Base-by-base conservation (phyloP, 2,888 invertebrate species). In the Lasioglossum vierecki region DNA sequence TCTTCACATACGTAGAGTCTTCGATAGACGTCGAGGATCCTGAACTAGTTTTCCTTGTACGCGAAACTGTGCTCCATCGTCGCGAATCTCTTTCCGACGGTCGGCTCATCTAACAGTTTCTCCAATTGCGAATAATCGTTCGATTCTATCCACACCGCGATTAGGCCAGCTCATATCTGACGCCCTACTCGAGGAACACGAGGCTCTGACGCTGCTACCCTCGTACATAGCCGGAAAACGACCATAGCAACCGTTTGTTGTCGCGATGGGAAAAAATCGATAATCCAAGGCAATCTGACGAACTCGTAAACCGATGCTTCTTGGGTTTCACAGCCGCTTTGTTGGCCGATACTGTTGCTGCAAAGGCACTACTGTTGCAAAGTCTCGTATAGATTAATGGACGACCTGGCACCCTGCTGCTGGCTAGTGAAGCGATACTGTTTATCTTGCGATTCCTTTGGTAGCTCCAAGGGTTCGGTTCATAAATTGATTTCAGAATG, bases 171-270 rank as follows among this genome's bases (percentile, higher is more conserved):
- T 68, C 81, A 81, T 85, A 60, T 46, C 68, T 63, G 6, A 72
- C 49, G 26, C 35, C 1, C 0, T 18, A 4, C 8, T 13, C 44
- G 15, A 11, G 9, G 13, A 41, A 66, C n/a, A 5, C 70, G 9
- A 49, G 60, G 15, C 44, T 18, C 22, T 15, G 30, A 41, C 13
- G 18, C 26, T 57, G 22, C 22, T 75, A 39, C 2, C 53, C 18
- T 70, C 66, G 30, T 46, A 35, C 44, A 41, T 46, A 39, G 39
- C 46, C 4, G 35, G n/a, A 76, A 22, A 44, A 73, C 71, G 39
- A 22, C 82, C 88, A 70, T 90, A 63, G 90, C 79, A 88, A 90
- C 89, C 82, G 77, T 90, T 87, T 90, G 89, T 90, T 90, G 87
- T 83, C 39, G 72, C 44, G 60, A 39, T 35, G 63, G 18, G 72